Percentiles rank a stretch among this genome's conserved stretches.
phyloP scores from a whole-genome alignment of 2,113 vertebrate species.

The Rhipidura dahli region DNA sequence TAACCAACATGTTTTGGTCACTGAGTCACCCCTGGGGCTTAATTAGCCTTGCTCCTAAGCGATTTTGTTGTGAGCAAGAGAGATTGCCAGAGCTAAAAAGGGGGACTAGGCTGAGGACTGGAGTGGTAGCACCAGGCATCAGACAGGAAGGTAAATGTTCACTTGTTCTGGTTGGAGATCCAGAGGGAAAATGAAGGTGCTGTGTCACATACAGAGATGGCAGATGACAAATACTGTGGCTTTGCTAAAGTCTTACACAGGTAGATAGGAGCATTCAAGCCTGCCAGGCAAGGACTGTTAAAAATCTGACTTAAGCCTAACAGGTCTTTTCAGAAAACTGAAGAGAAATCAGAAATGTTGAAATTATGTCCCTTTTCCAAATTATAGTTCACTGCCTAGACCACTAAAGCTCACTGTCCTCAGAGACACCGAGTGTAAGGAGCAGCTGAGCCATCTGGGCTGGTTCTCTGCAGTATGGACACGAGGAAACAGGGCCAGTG shows the following conservation, averaged over 20 bases:
- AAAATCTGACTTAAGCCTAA: not conserved
- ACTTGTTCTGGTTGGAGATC: not conserved
- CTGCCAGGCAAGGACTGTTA: not conserved
- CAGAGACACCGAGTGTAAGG: rapidly evolving
- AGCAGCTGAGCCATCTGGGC: not conserved
- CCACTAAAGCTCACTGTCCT: not conserved
- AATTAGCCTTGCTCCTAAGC: not conserved
- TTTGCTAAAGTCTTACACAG: not conserved
- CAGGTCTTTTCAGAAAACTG: not conserved
- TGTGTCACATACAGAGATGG: not conserved
- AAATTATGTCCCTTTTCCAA: not conserved
- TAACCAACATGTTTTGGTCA: not conserved
- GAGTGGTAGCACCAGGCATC: not conserved
- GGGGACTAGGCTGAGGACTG: not conserved
- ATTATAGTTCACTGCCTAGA: not conserved
- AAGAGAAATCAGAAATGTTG: not conserved
- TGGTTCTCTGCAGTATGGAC: not conserved
- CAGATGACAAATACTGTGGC: not conserved
- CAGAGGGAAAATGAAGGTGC: not conserved
- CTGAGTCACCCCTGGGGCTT: not conserved
- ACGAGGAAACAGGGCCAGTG: not conserved
- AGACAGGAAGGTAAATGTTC: not conserved
- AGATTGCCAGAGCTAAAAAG: not conserved
- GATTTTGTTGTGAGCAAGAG: not conserved
- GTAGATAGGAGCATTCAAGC: not conserved